Conservation (phyloP, 1,140 invertebrate genomes). For the Sycophaga agraensis region DNA sequence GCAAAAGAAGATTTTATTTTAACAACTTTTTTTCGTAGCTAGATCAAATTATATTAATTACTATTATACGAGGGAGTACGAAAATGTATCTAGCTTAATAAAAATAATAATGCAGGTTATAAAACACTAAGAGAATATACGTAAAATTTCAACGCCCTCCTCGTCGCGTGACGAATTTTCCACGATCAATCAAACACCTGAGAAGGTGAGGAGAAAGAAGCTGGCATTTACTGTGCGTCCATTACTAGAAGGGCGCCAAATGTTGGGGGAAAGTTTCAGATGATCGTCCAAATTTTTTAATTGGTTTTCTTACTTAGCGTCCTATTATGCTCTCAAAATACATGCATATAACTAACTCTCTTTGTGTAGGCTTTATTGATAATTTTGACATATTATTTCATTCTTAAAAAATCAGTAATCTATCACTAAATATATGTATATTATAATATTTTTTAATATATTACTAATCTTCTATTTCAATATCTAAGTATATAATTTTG, state of each 20-base stretch:
- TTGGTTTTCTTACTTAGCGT: constrained; percentile 21
- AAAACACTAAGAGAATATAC: background rate
- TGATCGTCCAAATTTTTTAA: constrained; percentile 18
- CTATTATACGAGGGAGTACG: background rate
- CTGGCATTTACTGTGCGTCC: too few species aligned
- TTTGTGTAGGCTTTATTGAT: too few species aligned
- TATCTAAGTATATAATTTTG: too few species aligned
- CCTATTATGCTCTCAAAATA: background rate
- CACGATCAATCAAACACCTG: constrained; percentile 15
- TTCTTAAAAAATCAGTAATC: too few species aligned
- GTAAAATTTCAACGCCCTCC: background rate
- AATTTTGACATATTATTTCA: too few species aligned
- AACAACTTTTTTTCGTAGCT: too few species aligned
- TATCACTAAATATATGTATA: too few species aligned
- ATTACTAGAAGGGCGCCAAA: background rate
- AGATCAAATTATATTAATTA: too few species aligned
- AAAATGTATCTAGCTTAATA: constrained; percentile 11
- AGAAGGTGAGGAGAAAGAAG: background rate
- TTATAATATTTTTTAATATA: too few species aligned
- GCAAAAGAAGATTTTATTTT: too few species aligned
- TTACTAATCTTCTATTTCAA: too few species aligned
- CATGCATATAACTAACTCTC: too few species aligned
- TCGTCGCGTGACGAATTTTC: constrained; percentile 1
- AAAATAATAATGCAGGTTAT: constrained; percentile 8
- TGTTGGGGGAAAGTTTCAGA: background rate